phyloP scores from a whole-genome alignment of 2,113 vertebrate genomes.

The Hoplias malabaricus region DNA sequence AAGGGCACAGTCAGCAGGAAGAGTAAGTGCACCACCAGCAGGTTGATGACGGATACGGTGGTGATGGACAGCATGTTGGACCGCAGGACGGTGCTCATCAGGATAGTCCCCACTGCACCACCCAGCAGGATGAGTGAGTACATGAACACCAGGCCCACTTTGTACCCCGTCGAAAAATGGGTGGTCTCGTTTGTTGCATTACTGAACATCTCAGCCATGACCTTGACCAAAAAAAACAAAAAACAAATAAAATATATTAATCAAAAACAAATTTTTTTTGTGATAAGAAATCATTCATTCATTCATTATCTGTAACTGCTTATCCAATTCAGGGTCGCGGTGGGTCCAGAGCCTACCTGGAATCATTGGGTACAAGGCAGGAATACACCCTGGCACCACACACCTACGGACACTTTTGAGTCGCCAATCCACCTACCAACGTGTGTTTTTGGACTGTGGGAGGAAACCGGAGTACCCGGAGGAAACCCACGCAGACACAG shows the following conservation, averaged over 20 bases:
- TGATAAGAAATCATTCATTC: no score
- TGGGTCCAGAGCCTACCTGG: no score
- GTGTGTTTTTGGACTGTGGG: no score
- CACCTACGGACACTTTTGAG: no score
- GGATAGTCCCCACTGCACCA: slow-evolving; percentile 65
- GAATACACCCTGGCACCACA: no score
- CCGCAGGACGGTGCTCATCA: slow-evolving; percentile 72
- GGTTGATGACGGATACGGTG: slow-evolving; percentile 78
- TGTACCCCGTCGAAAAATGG: background rate
- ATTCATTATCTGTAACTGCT: no score
- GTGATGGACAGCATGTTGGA: slow-evolving; percentile 80
- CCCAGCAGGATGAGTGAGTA: slow-evolving; percentile 67
- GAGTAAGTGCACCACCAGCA: slow-evolving; percentile 74
- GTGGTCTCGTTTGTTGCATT: background rate
- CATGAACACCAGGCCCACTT: slow-evolving; percentile 52
- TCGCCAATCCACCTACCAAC: no score
- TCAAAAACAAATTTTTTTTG: no score
- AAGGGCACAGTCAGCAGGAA: slow-evolving; percentile 82
- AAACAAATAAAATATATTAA: background rate
- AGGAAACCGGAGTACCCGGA: no score
- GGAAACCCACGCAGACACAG: no score
- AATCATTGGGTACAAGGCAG: no score
- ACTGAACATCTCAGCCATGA: background rate
- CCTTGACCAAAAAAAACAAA: background rate
- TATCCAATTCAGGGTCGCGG: no score